Conservation (phyloP, 2,797 vertebrate genomes). For the Diceros bicornis region DNA sequence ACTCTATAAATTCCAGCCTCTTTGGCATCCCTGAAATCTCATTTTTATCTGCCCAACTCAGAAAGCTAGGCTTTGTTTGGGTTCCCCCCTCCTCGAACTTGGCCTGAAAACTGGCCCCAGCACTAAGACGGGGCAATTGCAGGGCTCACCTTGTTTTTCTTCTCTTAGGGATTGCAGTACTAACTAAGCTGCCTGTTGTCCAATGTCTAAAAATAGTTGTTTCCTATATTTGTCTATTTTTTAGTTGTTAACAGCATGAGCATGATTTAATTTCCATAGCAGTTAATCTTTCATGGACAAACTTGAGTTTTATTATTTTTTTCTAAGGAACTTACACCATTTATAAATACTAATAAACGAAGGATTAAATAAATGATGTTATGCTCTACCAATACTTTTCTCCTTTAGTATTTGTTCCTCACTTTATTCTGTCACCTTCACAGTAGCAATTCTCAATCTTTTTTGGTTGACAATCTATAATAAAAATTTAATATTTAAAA, state of each 20-base stretch:
- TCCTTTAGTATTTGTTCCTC: not conserved
- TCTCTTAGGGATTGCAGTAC: too few species aligned
- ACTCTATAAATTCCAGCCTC: not conserved
- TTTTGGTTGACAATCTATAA: not conserved
- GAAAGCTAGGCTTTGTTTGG: not conserved
- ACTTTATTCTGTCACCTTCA: not conserved
- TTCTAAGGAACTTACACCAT: not conserved
- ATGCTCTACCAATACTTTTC: not conserved
- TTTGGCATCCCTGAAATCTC: not conserved
- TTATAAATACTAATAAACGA: conserved; percentile 11
- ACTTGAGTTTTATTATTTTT: not conserved
- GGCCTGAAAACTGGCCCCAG: not conserved
- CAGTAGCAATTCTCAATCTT: not conserved
- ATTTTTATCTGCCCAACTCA: not conserved
- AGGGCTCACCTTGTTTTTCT: not conserved
- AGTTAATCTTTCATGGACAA: not conserved
- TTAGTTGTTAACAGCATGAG: not conserved
- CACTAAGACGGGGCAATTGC: not conserved
- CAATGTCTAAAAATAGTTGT: not conserved
- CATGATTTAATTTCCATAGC: not conserved
- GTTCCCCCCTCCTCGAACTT: not conserved
- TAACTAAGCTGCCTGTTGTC: not conserved
- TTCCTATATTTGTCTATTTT: not conserved
- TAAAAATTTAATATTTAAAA: not conserved
- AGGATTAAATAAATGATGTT: not conserved